phyloP scores from a whole-genome alignment of 2,113 vertebrate genomes.

The Thymallus thymallus region DNA sequence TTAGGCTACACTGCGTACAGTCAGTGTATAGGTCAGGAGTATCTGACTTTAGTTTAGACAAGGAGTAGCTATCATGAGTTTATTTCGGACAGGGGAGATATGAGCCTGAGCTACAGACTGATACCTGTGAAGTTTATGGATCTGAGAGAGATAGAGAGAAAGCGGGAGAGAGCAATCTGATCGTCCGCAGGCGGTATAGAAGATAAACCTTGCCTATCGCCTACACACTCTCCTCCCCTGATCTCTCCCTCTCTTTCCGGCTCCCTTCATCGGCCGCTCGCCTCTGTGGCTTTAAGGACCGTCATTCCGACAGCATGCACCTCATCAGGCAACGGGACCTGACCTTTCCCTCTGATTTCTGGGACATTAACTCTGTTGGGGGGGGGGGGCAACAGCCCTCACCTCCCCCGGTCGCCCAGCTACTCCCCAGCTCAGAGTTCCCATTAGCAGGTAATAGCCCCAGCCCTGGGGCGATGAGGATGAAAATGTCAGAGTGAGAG shows the following conservation, averaged over 20 bases:
- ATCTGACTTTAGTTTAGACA: slow-evolving; percentile 1
- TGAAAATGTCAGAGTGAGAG: slow-evolving; percentile 23
- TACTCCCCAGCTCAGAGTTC: slow-evolving; percentile 9
- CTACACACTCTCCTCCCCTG: not conserved
- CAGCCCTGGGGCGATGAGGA: slow-evolving; percentile 21
- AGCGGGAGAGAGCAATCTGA: not conserved
- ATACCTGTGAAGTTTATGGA: not conserved
- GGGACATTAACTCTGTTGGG: slow-evolving; percentile 25
- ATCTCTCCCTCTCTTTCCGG: not conserved
- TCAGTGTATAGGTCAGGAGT: not conserved
- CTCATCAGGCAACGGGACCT: slow-evolving; percentile 13
- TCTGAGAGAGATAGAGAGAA: not conserved
- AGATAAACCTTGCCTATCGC: not conserved
- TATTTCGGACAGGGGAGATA: not conserved
- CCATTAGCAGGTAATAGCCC: slow-evolving; percentile 43
- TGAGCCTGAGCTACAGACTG: not conserved
- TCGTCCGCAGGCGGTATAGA: not conserved
- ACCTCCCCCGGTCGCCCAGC: slow-evolving; percentile 10
- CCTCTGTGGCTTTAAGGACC: slow-evolving; percentile 7
- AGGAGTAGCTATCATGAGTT: not conserved
- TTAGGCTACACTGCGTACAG: not conserved
- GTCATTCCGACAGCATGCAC: not conserved
- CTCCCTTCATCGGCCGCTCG: too few relatives aligned
- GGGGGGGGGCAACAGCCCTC: not conserved
- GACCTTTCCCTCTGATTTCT: slow-evolving; percentile 13